Base-by-base conservation (phyloP, 2,888 invertebrate genomes). In the Clitarchus hookeri region DNA sequence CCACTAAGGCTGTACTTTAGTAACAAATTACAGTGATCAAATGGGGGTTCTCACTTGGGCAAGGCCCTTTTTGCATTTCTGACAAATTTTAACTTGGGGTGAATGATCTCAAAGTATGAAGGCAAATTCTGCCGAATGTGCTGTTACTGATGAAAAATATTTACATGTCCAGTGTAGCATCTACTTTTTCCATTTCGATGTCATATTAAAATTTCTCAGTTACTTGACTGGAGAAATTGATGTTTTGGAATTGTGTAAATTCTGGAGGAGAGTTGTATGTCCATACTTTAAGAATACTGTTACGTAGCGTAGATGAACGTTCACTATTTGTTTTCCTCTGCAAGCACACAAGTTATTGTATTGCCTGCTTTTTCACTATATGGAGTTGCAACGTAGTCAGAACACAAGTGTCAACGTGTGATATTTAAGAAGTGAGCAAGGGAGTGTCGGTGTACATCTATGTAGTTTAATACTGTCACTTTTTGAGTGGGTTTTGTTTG, bases 331-430 rank as follows among this genome's bases (percentile, higher is more conserved):
- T 82, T 36, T 36, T 36, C 27, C n/a, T 44, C 82, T 82, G 27
- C 82, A 82, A 82, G 44, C 82, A 44, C 82, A 36, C 82, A 36
- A 6, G 82, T 82, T 82, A 82, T 82, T 44, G 23, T 27, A 82
- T 82, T 82, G 23, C 19, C 27, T 82, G 27, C 44, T 82, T 82
- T 82, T 82, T 82, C 44, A 36, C 44, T 82, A 23, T 82, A 36
- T 36, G 36, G 82, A 82, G 82, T 82, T 80, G 27, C 82, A 36
- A 82, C 36, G 36, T 82, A 36, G 82, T 80, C 27, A 85, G 44
- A 27, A 44, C 48, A 53, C 53, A 85, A 85, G 85, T 85, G 85
- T 82, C 85, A 80, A 80, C 44, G 53, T 85, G 79, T 80, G 82
- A 80, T 78, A 80, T 78, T 26, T 53, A 44, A n/a, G 23, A n/a